These are phyloP conservation scores for Diabrotica undecimpunctata DNA, from an alignment of 1,140 invertebrate genomes.

Conservation along the genomic window DNA sequence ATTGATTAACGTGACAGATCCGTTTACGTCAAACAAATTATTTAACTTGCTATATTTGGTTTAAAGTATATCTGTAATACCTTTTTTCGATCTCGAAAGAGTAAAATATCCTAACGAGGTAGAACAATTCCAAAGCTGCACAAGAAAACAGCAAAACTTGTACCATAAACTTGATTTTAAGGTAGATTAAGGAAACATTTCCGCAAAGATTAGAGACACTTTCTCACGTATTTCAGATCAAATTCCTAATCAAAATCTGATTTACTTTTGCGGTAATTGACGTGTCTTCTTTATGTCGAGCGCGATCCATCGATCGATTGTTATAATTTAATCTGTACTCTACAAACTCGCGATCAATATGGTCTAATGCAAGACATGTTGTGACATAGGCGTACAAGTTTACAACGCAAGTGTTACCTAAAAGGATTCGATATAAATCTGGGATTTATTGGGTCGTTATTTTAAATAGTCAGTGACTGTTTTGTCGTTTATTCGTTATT, in stretches of 20 bases:
- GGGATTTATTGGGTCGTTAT: no score
- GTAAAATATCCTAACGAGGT: no score
- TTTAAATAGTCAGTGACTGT: no score
- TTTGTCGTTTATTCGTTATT: neutral
- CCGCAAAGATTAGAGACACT: constrained; percentile 24
- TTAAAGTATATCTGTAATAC: no score
- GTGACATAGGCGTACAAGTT: no score
- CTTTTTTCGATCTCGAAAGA: no score
- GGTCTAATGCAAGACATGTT: neutral
- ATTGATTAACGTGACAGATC: no score
- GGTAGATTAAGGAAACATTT: constrained; percentile 22
- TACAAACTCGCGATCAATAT: constrained; percentile 7
- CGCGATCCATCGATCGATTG: constrained; percentile 33
- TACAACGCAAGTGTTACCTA: no score
- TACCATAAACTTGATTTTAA: constrained; percentile 26
- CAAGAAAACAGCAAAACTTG: neutral
- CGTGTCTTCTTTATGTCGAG: constrained; percentile 35
- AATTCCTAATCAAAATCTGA: constrained; percentile 35
- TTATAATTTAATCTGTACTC: constrained; percentile 30
- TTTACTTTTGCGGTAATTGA: constrained; percentile 37
- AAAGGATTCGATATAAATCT: no score
- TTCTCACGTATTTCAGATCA: constrained; percentile 32
- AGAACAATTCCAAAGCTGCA: no score
- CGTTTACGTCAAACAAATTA: no score
- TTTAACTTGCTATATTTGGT: no score